Evolutionary conservation across 2,113 vertebrate species (phyloP), one percentile per base, ranked within the genome.

Genomic region (Rattus rattus): DNA sequence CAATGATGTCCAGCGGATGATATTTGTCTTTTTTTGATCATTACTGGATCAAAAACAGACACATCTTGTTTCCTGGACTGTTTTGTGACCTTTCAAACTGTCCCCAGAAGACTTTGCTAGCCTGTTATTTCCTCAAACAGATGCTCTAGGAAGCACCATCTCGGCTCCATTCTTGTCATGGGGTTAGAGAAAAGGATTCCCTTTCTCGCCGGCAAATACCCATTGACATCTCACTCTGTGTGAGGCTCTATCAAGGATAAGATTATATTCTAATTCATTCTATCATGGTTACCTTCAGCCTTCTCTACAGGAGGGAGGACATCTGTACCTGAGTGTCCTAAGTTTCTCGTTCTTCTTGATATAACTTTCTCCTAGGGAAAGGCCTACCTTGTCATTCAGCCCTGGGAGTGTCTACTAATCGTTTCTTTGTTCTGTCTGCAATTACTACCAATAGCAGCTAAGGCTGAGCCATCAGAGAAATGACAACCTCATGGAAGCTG

Each of bases 381-480:
- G 92, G 79, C 72, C 70, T 87, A 22, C 52, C 76, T 72, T 65
- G 67, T 65, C 63, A 49, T 80, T 86, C 13, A 8, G 13, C 47
- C 33, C 73, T 7, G 19, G 56, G n/a, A 33, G 2, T 47, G 9
- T 76, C 84, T 17, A 69, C 14, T 39, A 63, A 84, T 19, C 63
- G 67, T 91, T 61, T 67, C 39, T 92, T 36, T 72, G 54, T 59
- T 36, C 63, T 14, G 13, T 43, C 70, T 54, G 49, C 67, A 69
- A 43, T 94, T 79, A 70, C 67, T 17, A 67, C 9, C 69, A 81
- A 19, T 1, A 2, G 16, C 61, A 72, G 88, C 84, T 76, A 14
- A 80, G 39, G 52, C 39, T 0, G 33, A 22, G 52, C 80, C 96
- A 65, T 61, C 86, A 75, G 91, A 92, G 98, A 94, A 95, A 91